A percentile compares a stretch with the other conserved stretches of the same genome.
phyloP scores from a whole-genome alignment of 1,140 invertebrate species.

The Nasonia vitripennis region DNA sequence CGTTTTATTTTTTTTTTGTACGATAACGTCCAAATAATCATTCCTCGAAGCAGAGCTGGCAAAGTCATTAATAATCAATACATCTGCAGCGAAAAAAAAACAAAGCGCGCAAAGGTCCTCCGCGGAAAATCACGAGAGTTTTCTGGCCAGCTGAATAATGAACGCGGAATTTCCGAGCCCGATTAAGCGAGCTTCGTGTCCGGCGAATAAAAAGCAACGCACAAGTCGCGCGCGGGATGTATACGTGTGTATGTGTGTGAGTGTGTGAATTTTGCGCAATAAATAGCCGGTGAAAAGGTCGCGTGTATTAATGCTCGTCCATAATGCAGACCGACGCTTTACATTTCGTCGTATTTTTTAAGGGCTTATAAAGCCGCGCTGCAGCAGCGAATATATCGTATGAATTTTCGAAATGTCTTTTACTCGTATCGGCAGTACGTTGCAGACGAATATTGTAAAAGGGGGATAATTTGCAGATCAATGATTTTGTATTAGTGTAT shows the following conservation, averaged over 20 bases:
- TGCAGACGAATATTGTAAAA: no score
- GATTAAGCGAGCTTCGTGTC: neutral
- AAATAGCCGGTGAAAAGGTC: neutral
- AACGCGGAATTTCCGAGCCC: neutral
- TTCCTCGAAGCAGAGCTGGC: neutral
- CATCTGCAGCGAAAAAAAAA: neutral
- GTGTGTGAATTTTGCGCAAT: neutral
- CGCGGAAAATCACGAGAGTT: neutral
- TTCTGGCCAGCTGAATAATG: constrained; percentile 9
- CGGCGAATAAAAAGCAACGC: neutral
- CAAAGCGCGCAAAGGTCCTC: neutral
- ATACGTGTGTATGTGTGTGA: no score
- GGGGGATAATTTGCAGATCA: no score
- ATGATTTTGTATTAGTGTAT: no score
- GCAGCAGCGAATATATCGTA: neutral
- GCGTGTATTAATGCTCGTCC: neutral
- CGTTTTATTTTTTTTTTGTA: neutral
- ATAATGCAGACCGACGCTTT: neutral
- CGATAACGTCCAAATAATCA: neutral
- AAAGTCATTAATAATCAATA: neutral
- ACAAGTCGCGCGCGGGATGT: neutral
- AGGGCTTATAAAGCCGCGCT: neutral
- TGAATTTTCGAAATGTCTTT: no score
- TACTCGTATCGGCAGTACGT: no score
- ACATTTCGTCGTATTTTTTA: neutral